These are phyloP conservation scores for Battus philenor DNA, from an alignment of 1,140 invertebrate species.

Conservation along the genomic window DNA sequence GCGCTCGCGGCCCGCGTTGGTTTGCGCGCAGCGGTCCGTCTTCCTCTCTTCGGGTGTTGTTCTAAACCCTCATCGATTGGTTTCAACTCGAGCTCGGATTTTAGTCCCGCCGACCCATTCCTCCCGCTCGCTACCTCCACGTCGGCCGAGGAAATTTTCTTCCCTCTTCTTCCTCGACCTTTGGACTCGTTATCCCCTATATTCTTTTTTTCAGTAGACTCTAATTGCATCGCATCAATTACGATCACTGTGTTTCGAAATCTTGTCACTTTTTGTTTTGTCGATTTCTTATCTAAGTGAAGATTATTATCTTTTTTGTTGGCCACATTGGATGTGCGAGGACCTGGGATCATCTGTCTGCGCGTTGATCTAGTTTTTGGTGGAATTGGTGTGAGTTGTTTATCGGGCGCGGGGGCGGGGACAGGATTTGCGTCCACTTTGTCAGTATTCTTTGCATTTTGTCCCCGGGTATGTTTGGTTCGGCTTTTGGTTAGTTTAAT, in stretches of 20 bases:
- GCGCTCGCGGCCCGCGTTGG: background rate
- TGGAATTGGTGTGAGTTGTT: background rate
- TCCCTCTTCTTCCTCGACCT: slow-evolving; percentile 12
- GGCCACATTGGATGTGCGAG: slow-evolving; percentile 1
- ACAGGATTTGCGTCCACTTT: background rate
- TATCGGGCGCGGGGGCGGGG: background rate
- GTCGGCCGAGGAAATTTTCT: background rate
- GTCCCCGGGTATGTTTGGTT: background rate
- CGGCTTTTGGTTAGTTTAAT: background rate
- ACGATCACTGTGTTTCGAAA: slow-evolving; percentile 13
- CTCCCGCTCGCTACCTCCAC: background rate
- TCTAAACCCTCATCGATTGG: background rate
- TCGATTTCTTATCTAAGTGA: too few relatives aligned
- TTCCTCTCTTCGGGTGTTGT: slow-evolving; percentile 6
- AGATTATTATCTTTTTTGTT: background rate
- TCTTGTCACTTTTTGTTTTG: slow-evolving; percentile 12
- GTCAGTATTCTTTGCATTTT: background rate
- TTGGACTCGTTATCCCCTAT: background rate
- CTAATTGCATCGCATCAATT: too few relatives aligned
- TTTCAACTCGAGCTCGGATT: background rate
- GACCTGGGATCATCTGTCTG: slow-evolving; percentile 11
- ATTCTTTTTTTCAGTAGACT: too few relatives aligned
- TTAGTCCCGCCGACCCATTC: background rate
- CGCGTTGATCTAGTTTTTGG: slow-evolving; percentile 4
- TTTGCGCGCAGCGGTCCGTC: too few relatives aligned